Percentiles rank a stretch among this genome's conserved stretches.
These are phyloP conservation scores for Tetramorium alpestre DNA, from an alignment of 1,140 invertebrate genomes.

Conservation along the genomic window DNA sequence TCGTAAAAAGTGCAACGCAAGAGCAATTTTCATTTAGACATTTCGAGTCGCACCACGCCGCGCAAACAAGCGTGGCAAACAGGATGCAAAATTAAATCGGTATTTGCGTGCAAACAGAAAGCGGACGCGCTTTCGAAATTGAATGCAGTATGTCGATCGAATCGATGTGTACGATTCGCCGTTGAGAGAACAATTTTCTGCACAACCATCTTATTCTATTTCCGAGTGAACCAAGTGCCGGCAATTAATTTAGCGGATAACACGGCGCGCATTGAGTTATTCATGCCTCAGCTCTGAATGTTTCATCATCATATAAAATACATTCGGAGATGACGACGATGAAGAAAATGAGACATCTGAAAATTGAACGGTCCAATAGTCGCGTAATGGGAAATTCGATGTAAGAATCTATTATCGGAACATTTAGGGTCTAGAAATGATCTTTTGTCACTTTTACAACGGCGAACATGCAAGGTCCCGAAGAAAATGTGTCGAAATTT, in stretches of 20 bases:
- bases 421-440: neutral
- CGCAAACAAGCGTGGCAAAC: constrained; percentile 70
- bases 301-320: neutral
- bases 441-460: too few species aligned
- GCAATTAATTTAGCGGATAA: constrained; percentile 15
- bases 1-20: constrained; percentile 57
- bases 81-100: constrained; percentile 74
- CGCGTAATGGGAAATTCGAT: neutral
- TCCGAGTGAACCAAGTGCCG: neutral
- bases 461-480: too few species aligned
- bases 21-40: constrained; percentile 72
- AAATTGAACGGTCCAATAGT: neutral
- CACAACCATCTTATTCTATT: constrained; percentile 29
- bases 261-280: neutral
- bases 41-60: constrained; percentile 53
- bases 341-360: neutral
- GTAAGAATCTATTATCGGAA: neutral
- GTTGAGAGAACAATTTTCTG: constrained; percentile 7
- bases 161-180: constrained; percentile 29
- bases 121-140: constrained; percentile 71
- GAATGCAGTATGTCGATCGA: constrained; percentile 67
- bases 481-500: too few species aligned
- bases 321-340: neutral
- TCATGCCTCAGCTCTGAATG: neutral
- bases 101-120: constrained; percentile 74